Percentiles rank a stretch among this genome's conserved stretches.
Conservation (phyloP, 2,113 vertebrate species). For the Cyanistes caeruleus region DNA sequence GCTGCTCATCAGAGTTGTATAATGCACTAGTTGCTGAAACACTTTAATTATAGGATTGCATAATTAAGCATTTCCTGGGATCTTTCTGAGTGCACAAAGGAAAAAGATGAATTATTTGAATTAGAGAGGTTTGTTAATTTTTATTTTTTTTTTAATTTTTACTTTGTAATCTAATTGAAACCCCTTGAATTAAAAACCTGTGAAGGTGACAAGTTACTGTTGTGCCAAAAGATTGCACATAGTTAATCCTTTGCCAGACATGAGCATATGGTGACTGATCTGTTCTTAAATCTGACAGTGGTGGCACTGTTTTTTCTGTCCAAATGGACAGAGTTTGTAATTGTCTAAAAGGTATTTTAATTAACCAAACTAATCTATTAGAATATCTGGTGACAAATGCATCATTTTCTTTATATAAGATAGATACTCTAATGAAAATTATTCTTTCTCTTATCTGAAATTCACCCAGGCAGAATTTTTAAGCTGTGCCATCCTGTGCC, state of each 20-base stretch:
- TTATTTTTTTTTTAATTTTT: not conserved
- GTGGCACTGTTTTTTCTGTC: not conserved
- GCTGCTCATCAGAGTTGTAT: not conserved
- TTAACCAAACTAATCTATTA: not conserved
- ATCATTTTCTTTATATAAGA: not conserved
- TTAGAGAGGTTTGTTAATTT: not conserved
- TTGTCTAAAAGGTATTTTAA: not conserved
- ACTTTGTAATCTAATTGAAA: not conserved
- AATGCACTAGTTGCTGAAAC: not conserved
- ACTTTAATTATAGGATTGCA: not conserved
- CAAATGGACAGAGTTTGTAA: not conserved
- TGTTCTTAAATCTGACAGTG: not conserved
- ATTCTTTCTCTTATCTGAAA: not conserved
- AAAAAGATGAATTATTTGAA: not conserved
- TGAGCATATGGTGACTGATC: conserved; percentile 1
- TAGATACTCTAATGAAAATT: not conserved
- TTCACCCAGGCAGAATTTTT: not conserved
- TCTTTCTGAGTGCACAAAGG: not conserved
- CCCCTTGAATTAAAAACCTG: not conserved
- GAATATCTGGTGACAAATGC: not conserved
- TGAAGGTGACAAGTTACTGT: not conserved
- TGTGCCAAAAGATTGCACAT: not conserved
- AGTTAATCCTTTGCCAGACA: conserved; percentile 21
- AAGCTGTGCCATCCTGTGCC: not conserved
- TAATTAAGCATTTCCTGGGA: not conserved